Evolutionary conservation across 2,113 vertebrate species (phyloP).

Genomic region (Balaenoptera acutorostrata): DNA sequence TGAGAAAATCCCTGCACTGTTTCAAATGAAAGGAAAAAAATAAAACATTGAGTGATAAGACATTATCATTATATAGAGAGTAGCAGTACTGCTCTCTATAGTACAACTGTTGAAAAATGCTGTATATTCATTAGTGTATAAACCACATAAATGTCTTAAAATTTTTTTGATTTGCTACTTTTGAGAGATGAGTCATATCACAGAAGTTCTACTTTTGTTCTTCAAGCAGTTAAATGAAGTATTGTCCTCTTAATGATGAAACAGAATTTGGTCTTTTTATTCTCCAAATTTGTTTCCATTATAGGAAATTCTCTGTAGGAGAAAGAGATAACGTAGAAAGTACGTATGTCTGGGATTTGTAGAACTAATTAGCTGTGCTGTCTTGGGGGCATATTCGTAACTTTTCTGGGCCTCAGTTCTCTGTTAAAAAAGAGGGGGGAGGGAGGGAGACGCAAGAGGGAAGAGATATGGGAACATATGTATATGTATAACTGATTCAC

Average conservation of each 20-base stretch:
- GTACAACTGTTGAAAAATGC: not conserved
- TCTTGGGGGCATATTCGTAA: not conserved
- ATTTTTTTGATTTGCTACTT: not conserved
- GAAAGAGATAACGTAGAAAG: not conserved
- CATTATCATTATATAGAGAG: not conserved
- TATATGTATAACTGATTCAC: too few relatives aligned
- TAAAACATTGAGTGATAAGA: not conserved
- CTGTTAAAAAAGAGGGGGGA: not conserved
- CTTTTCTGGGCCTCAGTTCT: not conserved
- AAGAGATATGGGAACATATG: too few relatives aligned
- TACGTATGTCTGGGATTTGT: not conserved
- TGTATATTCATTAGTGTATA: not conserved
- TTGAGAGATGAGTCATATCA: not conserved
- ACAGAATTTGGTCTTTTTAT: not conserved
- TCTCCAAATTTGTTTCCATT: not conserved
- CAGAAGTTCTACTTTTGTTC: not conserved
- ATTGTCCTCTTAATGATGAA: not conserved
- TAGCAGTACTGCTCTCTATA: not conserved
- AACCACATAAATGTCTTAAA: not conserved
- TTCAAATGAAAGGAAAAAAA: not conserved
- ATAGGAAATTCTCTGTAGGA: not conserved
- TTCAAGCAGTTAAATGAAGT: not conserved
- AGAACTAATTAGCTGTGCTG: not conserved
- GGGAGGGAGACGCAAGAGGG: too few relatives aligned
- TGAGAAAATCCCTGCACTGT: not conserved